Conservation (phyloP, 1,140 invertebrate species). For the Drosophila triauraria region DNA sequence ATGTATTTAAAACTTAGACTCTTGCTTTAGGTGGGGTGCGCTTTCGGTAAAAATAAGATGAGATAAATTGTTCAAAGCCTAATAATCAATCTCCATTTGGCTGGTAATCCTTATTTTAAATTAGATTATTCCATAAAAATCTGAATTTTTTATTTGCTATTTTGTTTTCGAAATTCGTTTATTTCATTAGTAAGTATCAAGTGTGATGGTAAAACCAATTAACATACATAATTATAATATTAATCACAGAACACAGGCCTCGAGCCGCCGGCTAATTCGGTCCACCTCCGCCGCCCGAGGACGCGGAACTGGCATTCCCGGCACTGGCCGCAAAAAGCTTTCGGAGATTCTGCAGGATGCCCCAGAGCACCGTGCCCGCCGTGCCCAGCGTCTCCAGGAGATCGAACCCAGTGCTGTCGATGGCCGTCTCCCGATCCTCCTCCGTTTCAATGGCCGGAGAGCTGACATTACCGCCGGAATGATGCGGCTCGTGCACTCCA, state of each 20-base stretch:
- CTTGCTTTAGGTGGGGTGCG: too few species aligned
- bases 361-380: slow-evolving; percentile 54
- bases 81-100: too few species aligned
- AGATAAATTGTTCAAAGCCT: too few species aligned
- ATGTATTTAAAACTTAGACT: too few species aligned
- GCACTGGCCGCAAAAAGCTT: slow-evolving; percentile 71
- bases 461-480: slow-evolving; percentile 36
- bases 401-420: slow-evolving; percentile 75
- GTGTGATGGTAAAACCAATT: slow-evolving; percentile 10
- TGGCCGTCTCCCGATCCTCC: slow-evolving; percentile 73
- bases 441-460: slow-evolving; percentile 80
- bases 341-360: slow-evolving; percentile 64
- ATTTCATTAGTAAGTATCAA: slow-evolving; percentile 59
- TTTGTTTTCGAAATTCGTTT: slow-evolving; percentile 27
- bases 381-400: slow-evolving; percentile 68
- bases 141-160: too few species aligned
- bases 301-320: slow-evolving; percentile 66
- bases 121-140: too few species aligned
- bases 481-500: slow-evolving; percentile 60
- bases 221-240: slow-evolving; percentile 47
- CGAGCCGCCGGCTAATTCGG: not conserved
- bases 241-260: slow-evolving; percentile 68
- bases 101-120: too few species aligned
- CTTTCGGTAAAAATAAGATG: too few species aligned
- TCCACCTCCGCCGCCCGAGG: slow-evolving; percentile 63